Evolutionary conservation across 2,888 invertebrate species (phyloP), one percentile per base, ranked within the genome.

Genomic region (Noctua fimbriata): DNA sequence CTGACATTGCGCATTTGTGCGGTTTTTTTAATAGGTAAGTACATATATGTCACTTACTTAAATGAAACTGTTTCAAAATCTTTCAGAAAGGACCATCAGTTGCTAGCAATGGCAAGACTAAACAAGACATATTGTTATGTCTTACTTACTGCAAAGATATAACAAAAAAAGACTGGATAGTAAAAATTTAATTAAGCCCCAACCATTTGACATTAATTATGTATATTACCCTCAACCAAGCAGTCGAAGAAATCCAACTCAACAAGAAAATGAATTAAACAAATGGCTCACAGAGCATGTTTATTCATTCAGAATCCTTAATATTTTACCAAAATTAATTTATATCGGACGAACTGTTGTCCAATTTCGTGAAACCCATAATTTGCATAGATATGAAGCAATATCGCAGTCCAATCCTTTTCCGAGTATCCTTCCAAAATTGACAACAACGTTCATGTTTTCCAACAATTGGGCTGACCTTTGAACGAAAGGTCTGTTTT

Each of bases 321-420:
- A 73, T 73, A 83, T 84, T 82, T 79, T 36, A 60, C 71, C 9
- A 82, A 83, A 55, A 84, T 83, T 84, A 88, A 89, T 89, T 86
- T 81, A 81, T 60, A 73, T 75, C 49, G 47, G 58, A 41, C 60
- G 44, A 60, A 69, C 58, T 78, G 75, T 76, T 75, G 66, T 79
- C 58, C 71, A 73, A 82, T 87, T 84, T 84, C 36, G 58, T 76
- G 60, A 71, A 81, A 70, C 74, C 82, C 80, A 66, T 71, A 67
- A 90, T 89, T 89, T 87, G 82, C 89, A 90, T 89, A 82, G 81
- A 87, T 89, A 88, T 90, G 82, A 89, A 89, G 84, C 73, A 88
- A 86, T 89, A 87, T 81, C 73, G 71, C 82, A 78, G 81, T 28
- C 24, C 72, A 69, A 87, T 79, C 76, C 85, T 86, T 88, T 84